Base-by-base conservation (phyloP, 2,113 vertebrate species). In the Fulica atra region DNA sequence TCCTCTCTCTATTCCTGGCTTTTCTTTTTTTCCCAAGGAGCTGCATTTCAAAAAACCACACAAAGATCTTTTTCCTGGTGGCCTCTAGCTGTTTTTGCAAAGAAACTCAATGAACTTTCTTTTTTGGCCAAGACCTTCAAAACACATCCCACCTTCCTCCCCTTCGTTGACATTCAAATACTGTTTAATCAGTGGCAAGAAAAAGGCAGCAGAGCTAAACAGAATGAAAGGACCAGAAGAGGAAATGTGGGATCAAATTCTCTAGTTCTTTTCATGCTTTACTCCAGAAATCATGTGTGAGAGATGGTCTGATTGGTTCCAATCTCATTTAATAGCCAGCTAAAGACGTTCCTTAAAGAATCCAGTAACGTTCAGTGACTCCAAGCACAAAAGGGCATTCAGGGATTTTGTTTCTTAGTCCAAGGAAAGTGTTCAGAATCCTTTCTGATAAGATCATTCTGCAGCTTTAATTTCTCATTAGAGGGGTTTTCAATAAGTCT, bases 391-490 rank as follows among this genome's bases (percentile, higher is more conserved):
- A 97, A 95, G 94, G 50, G 88, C 91, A 97, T 98, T 98, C 96
- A 98, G 85, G 82, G 93, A 97, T 98, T 98, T 94, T 98, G 95
- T 98, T 98, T 97, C 98, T 91, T 50, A 80, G 5, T 35, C 73
- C 79, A 84, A 95, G 95, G 51, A 95, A 96, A 97, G 71, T 74
- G 92, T 91, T 96, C 86, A 91, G 80, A 91, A 85, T 93, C 91
- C 35, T 95, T 92, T 66, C 77, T 0, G 95, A 98, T 98, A 96
- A 60, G 80, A 98, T 97, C 97, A 94, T 90, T 95, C 95, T 78
- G 70, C 81, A 95, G 93, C 69, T 98, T 98, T 98, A 97, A 97
- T 97, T 97, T 97, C 97, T 97, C 94, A 97, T 97, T 98, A 97
- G 74, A 94, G 74, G 31, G 35, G 51, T 94, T 96, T 94, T 97